Evolutionary conservation across 2,797 vertebrate genomes (phyloP).

Genomic region (Muscicapa comitata): DNA sequence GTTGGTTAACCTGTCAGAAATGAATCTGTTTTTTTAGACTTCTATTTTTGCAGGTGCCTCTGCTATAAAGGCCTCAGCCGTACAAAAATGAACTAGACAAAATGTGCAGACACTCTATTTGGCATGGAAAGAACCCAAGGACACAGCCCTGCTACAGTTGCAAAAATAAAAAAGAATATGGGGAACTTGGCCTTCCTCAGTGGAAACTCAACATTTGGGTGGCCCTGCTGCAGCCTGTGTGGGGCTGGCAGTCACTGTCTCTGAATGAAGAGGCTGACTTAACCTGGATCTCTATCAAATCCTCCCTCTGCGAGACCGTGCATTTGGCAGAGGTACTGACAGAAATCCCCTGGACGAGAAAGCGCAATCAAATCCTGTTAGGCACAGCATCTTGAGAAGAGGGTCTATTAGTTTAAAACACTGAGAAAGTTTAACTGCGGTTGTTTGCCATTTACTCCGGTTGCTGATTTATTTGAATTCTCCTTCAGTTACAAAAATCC

Average conservation of each 20-base stretch:
- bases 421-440: background rate
- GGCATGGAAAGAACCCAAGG: slow-evolving; percentile 60
- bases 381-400: background rate
- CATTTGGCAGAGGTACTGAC: slow-evolving; percentile 38
- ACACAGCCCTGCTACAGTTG: background rate
- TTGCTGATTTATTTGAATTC: slow-evolving; percentile 34
- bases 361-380: background rate
- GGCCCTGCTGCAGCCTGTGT: slow-evolving; percentile 45
- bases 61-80: background rate
- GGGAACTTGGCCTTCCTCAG: slow-evolving; percentile 47
- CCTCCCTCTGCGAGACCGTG: background rate
- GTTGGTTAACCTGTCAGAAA: slow-evolving; percentile 23
- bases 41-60: slow-evolving; percentile 52
- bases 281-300: slow-evolving; percentile 41
- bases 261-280: slow-evolving; percentile 33
- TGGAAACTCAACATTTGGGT: slow-evolving; percentile 64
- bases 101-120: slow-evolving; percentile 59
- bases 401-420: background rate
- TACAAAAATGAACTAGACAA: slow-evolving; percentile 3
- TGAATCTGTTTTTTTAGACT: background rate
- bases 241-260: slow-evolving; percentile 33
- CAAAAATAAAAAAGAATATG: slow-evolving; percentile 14
- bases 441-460: background rate
- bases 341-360: slow-evolving; percentile 28
- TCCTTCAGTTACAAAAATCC: background rate